These are phyloP conservation scores for Danio jaintianensis DNA, from an alignment of 2,797 vertebrate species.

Conservation along the genomic window DNA sequence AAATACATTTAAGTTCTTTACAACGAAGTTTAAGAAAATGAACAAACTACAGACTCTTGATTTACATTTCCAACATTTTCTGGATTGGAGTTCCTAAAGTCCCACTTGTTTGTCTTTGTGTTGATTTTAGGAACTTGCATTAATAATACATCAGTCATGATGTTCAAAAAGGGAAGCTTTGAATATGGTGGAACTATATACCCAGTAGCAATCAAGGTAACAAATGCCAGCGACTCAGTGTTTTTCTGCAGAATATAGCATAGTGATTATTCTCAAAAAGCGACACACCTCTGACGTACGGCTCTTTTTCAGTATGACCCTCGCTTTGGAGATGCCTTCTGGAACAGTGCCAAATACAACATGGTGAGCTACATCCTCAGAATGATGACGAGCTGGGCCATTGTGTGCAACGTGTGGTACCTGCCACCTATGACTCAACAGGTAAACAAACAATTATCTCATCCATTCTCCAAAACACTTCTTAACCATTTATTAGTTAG, in stretches of 20 bases:
- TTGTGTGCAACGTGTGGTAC: constrained; percentile 96
- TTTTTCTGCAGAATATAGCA: not conserved
- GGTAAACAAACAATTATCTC: constrained; percentile 73
- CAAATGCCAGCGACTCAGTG: too few relatives aligned
- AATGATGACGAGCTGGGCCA: constrained; percentile 97
- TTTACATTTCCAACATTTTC: too few relatives aligned
- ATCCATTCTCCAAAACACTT: not conserved
- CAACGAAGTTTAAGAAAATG: too few relatives aligned
- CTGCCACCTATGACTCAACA: constrained; percentile 89
- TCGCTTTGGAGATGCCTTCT: constrained; percentile 94
- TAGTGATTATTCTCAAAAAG: not conserved
- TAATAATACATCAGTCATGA: constrained; percentile 99
- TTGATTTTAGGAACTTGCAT: constrained; percentile 91
- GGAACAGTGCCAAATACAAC: constrained; percentile 94
- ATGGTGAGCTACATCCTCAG: constrained; percentile 93
- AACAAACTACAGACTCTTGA: too few relatives aligned
- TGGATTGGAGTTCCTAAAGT: not conserved
- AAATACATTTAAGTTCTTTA: too few relatives aligned
- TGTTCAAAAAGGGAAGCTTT: constrained; percentile 99
- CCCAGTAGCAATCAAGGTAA: constrained; percentile 95
- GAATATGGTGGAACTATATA: constrained; percentile 94
- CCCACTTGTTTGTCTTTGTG: not conserved
- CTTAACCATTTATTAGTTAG: not conserved
- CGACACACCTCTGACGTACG: not conserved
- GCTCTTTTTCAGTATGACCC: constrained; percentile 86